A percentile compares a stretch with the other conserved stretches of the same genome.
phyloP scores from a whole-genome alignment of 2,888 invertebrate genomes.

The Mayetiola destructor region DNA sequence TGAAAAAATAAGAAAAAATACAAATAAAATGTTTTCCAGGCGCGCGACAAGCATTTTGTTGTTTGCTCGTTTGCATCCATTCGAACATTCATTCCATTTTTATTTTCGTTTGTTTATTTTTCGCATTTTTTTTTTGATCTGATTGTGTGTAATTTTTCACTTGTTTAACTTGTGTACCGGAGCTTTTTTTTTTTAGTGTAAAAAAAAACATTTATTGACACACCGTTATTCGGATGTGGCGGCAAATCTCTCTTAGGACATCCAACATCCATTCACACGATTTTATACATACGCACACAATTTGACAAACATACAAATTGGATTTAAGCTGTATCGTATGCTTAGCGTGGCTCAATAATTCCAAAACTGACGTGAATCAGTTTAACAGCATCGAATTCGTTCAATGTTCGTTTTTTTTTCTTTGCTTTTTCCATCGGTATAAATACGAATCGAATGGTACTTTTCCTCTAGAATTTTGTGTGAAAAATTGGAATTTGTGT shows the following conservation, averaged over 20 bases:
- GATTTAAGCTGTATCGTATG: constrained; percentile 9
- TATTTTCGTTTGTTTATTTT: neutral
- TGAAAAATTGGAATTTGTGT: too few relatives aligned
- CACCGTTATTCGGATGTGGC: too few relatives aligned
- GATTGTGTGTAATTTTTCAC: neutral
- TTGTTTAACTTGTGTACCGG: neutral
- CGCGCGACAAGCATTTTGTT: too few relatives aligned
- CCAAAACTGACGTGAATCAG: neutral
- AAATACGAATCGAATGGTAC: too few relatives aligned
- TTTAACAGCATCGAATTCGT: neutral
- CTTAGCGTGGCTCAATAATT: neutral
- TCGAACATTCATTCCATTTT: neutral
- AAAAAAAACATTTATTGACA: too few relatives aligned
- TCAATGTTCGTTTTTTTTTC: too few relatives aligned
- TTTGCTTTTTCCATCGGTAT: too few relatives aligned
- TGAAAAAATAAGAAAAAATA: too few relatives aligned
- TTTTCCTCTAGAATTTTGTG: too few relatives aligned
- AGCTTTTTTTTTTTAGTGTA: neutral
- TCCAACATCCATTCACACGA: neutral
- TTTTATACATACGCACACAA: neutral
- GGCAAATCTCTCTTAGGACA: neutral
- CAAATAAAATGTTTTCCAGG: too few relatives aligned
- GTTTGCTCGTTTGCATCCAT: neutral
- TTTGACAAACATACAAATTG: constrained; percentile 7
- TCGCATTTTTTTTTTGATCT: neutral